Evolutionary conservation across 2,113 vertebrate genomes (phyloP).

Genomic region (Sebastes fasciatus): DNA sequence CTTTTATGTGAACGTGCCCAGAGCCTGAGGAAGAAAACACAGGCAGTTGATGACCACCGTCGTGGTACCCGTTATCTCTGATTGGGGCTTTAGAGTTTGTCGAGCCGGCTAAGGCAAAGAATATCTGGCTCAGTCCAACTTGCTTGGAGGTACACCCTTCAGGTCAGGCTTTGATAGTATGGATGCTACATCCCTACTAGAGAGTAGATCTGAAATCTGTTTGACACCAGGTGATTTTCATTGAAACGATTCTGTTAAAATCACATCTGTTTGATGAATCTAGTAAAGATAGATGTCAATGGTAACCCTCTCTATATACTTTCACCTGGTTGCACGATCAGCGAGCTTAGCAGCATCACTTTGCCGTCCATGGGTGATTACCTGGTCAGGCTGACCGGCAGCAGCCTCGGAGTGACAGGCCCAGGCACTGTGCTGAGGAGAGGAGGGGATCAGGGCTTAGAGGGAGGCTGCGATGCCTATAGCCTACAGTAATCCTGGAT

Average conservation of each 20-base stretch:
- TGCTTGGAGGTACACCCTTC: not conserved
- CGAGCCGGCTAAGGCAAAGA: not conserved
- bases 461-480: constrained; percentile 51
- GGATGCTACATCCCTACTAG: not conserved
- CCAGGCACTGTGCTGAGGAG: constrained; percentile 18
- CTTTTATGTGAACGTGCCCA: too few species aligned
- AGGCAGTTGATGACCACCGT: too few species aligned
- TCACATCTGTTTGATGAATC: not conserved
- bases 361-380: constrained; percentile 49
- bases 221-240: not conserved
- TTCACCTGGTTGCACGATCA: constrained; percentile 32
- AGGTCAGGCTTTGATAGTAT: not conserved
- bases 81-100: not conserved
- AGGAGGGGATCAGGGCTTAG: constrained; percentile 58
- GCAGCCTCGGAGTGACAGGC: constrained; percentile 32
- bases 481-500: constrained; percentile 77
- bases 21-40: too few species aligned
- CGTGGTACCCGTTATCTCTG: not conserved
- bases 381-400: constrained; percentile 56
- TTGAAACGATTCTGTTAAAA: not conserved
- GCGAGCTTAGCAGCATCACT: constrained; percentile 43
- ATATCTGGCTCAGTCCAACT: not conserved
- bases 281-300: not conserved
- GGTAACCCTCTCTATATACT: constrained; percentile 14
- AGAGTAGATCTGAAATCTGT: not conserved